Conservation (phyloP, 2,888 invertebrate genomes). For the Ectemnius lituratus region DNA sequence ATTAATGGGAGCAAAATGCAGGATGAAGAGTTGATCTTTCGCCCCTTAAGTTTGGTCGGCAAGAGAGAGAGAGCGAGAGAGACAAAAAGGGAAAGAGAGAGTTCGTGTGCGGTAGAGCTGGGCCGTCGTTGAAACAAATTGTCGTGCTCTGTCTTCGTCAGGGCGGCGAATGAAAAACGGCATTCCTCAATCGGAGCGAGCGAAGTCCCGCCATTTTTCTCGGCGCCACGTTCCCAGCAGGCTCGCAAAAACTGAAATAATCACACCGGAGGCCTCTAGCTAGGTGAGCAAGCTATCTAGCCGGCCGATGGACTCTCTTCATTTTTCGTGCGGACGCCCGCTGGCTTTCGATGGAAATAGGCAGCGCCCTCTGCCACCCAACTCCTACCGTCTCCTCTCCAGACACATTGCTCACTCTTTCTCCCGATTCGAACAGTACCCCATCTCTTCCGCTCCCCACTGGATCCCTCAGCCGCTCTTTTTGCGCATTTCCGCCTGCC, state of each 20-base stretch:
- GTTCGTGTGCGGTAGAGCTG: too few species aligned
- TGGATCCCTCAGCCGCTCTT: background rate
- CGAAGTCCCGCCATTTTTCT: constrained; percentile 54
- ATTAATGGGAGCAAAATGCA: too few species aligned
- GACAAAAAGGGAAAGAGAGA: too few species aligned
- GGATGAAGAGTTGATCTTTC: too few species aligned
- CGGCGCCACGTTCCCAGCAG: constrained; percentile 25
- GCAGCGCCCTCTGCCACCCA: constrained; percentile 32
- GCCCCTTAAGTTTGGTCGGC: too few species aligned
- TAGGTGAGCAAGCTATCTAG: background rate
- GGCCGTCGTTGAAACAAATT: constrained; percentile 49
- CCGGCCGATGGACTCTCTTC: constrained; percentile 38
- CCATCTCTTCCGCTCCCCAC: constrained; percentile 11
- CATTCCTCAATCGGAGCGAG: constrained; percentile 42
- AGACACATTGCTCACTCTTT: background rate
- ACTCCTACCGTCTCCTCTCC: constrained; percentile 5
- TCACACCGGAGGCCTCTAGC: constrained; percentile 39
- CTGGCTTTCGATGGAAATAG: constrained; percentile 54
- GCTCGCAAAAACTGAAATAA: constrained; percentile 59
- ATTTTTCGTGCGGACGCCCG: constrained; percentile 51
- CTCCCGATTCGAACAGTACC: background rate
- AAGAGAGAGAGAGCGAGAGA: too few species aligned
- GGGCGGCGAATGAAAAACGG: constrained; percentile 54
- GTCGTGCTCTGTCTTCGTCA: constrained; percentile 27
- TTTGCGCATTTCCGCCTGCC: constrained; percentile 18